Evolutionary conservation across 1,140 invertebrate species (phyloP).

Genomic region (Cryptotermes secundus): DNA sequence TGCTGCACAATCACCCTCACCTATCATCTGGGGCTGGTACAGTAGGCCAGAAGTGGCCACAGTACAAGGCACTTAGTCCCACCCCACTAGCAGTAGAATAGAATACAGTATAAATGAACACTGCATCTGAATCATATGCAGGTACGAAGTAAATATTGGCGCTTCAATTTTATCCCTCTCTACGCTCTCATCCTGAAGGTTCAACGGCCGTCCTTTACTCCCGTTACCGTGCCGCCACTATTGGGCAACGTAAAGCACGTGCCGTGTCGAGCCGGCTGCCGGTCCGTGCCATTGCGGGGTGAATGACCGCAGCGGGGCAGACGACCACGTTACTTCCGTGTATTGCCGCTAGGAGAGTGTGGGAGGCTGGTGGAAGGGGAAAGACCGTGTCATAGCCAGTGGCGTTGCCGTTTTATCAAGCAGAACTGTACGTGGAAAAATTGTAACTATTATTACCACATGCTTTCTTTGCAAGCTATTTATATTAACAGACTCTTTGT

Average conservation of each 20-base stretch:
- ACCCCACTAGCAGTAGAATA: too few relatives aligned
- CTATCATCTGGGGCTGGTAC: too few relatives aligned
- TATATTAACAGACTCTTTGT: neutral
- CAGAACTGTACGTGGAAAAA: neutral
- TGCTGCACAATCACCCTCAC: too few relatives aligned
- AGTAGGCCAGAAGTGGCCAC: too few relatives aligned
- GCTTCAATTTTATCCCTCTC: neutral
- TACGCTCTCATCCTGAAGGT: neutral
- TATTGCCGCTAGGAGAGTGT: slow-evolving; percentile 13
- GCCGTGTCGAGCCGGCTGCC: slow-evolving; percentile 21
- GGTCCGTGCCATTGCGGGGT: neutral
- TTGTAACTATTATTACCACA: neutral
- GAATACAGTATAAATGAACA: too few relatives aligned
- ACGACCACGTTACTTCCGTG: slow-evolving; percentile 25
- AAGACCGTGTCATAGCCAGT: neutral
- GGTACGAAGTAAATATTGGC: neutral
- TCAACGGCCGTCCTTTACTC: slow-evolving; percentile 27
- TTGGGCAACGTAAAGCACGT: slow-evolving; percentile 4
- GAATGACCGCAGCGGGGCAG: slow-evolving; percentile 18
- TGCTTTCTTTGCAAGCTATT: neutral
- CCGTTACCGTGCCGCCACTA: slow-evolving; percentile 16
- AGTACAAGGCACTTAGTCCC: too few relatives aligned
- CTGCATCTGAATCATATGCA: neutral
- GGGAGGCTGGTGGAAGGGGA: neutral
- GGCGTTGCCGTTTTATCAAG: neutral